A percentile compares a stretch with the other conserved stretches of the same genome.
Conservation (phyloP, 2,888 invertebrate genomes). For the Diarsia brunnea region DNA sequence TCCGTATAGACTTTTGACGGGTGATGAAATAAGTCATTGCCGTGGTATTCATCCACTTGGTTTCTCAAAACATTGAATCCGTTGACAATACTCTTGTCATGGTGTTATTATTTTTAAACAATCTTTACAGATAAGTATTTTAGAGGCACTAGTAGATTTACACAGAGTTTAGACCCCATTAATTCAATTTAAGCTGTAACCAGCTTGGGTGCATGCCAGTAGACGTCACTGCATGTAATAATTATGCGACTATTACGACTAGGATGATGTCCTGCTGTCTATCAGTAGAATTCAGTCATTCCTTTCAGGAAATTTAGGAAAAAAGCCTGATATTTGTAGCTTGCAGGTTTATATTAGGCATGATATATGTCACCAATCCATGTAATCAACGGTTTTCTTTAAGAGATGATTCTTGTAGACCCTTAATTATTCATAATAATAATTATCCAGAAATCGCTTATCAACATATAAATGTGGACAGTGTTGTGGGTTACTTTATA, state of each 20-base stretch:
- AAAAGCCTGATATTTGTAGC: neutral
- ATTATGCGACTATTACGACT: neutral
- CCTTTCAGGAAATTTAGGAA: neutral
- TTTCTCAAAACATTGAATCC: too few relatives aligned
- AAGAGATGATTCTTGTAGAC: neutral
- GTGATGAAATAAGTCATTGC: too few relatives aligned
- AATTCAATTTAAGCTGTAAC: slow-evolving; percentile 20
- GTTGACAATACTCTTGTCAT: too few relatives aligned
- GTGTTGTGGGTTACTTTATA: too few relatives aligned
- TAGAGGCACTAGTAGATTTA: neutral
- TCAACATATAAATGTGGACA: too few relatives aligned
- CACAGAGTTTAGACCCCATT: slow-evolving; percentile 4
- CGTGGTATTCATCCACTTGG: too few relatives aligned
- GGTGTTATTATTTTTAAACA: neutral
- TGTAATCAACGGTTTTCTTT: neutral
- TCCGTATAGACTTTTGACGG: too few relatives aligned
- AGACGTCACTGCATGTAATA: slow-evolving; percentile 21
- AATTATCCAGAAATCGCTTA: too few relatives aligned
- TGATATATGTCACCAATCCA: neutral
- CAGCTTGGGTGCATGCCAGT: slow-evolving; percentile 25
- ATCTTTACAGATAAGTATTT: neutral
- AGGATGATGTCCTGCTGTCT: neutral
- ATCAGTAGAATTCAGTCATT: neutral
- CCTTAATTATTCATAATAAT: too few relatives aligned
- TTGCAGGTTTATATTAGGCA: neutral